Conservation (phyloP, 2,888 invertebrate species). For the Escarpia spicata region DNA sequence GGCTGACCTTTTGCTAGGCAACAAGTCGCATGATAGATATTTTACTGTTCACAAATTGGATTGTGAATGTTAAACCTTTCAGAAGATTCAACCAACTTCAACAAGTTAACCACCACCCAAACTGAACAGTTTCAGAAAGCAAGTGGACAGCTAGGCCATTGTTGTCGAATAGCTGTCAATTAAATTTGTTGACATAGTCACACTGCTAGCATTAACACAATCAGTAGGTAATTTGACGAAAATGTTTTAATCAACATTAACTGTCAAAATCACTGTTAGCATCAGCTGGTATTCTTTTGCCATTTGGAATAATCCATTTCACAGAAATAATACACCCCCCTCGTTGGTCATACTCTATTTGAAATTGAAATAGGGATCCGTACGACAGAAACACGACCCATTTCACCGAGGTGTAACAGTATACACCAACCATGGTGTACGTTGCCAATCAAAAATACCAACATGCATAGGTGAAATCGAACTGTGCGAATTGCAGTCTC, state of each 20-base stretch:
- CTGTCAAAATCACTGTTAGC: background rate
- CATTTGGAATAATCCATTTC: background rate
- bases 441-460: constrained; percentile 11
- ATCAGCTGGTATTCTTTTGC: background rate
- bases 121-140: no score
- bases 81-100: no score
- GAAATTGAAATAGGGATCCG: background rate
- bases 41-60: background rate
- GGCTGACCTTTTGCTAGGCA: background rate
- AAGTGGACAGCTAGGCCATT: no score
- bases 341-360: background rate
- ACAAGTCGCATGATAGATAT: no score
- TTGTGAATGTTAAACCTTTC: background rate
- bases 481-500: background rate
- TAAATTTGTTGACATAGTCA: no score
- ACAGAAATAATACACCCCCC: background rate
- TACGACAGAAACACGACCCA: background rate
- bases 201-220: no score
- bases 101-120: no score
- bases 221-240: no score
- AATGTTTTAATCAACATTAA: no score
- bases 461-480: background rate
- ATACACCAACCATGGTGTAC: background rate
- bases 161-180: no score
- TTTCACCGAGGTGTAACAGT: background rate